A percentile compares a stretch with the other conserved stretches of the same genome.
phyloP scores from a whole-genome alignment of 2,888 invertebrate genomes.

The Holacanthella duospinosa region DNA sequence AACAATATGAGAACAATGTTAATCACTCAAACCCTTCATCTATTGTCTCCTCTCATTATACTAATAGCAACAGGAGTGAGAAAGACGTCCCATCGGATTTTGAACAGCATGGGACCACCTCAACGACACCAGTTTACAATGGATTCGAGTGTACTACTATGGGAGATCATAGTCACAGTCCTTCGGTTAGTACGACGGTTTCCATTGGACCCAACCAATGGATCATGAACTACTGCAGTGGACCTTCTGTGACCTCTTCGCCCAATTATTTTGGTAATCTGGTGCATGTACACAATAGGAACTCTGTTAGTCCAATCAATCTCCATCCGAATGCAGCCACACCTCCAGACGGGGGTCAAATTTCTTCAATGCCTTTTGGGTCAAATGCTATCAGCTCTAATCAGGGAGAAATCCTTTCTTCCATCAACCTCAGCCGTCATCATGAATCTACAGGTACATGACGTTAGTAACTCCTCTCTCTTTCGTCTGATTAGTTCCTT shows the following conservation, averaged over 20 bases:
- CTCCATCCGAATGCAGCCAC: not conserved
- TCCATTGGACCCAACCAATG: not conserved
- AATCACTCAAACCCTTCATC: not conserved
- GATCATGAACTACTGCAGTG: conserved; percentile 2
- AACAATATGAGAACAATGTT: not conserved
- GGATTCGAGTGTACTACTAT: too few species aligned
- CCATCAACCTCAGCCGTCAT: not conserved
- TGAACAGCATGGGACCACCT: not conserved
- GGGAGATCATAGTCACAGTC: too few species aligned
- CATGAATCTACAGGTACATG: not conserved
- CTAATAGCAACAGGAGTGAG: not conserved
- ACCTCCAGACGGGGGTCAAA: not conserved
- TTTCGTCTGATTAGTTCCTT: too few species aligned
- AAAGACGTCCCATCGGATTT: not conserved
- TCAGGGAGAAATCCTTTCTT: too few species aligned
- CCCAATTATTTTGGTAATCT: not conserved
- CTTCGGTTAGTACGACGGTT: too few species aligned
- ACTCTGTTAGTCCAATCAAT: not conserved
- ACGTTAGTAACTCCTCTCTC: too few species aligned
- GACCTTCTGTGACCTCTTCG: not conserved
- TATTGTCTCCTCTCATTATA: not conserved
- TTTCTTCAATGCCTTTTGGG: not conserved
- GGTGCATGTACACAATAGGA: not conserved
- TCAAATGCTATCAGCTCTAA: not conserved
- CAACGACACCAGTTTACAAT: not conserved